These are phyloP conservation scores for Agapostemon virescens DNA, from an alignment of 2,888 invertebrate species.

Conservation along the genomic window DNA sequence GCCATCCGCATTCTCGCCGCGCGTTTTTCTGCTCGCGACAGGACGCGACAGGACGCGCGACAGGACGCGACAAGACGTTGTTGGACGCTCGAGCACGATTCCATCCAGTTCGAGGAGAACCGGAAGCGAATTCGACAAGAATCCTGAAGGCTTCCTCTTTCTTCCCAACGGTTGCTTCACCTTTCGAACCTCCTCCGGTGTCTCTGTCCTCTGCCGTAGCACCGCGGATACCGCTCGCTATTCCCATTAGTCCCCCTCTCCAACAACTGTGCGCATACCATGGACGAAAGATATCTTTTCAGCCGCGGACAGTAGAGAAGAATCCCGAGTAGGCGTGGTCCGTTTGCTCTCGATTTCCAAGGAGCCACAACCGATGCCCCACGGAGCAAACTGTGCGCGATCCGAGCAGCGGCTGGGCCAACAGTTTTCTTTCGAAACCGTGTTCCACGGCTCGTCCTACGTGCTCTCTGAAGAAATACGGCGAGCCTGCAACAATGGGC, in stretches of 20 bases:
- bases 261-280: not conserved
- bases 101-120: not conserved
- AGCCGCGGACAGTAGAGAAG: not conserved
- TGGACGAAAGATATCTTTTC: not conserved
- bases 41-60: not conserved
- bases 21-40: not conserved
- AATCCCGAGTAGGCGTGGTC: not conserved
- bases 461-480: not conserved
- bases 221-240: not conserved
- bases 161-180: not conserved
- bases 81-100: not conserved
- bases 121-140: not conserved
- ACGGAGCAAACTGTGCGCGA: not conserved
- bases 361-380: not conserved
- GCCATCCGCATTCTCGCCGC: slow-evolving; percentile 1
- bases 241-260: too few species aligned
- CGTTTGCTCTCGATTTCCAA: not conserved
- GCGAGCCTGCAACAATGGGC: not conserved
- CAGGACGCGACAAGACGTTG: not conserved
- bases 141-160: not conserved
- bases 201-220: not conserved
- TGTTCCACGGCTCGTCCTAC: not conserved
- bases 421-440: too few species aligned
- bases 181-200: not conserved
- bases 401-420: too few species aligned